Percentiles rank a stretch among this genome's conserved stretches.
phyloP scores from a whole-genome alignment of 1,140 invertebrate species.

The Procambarus clarkii region DNA sequence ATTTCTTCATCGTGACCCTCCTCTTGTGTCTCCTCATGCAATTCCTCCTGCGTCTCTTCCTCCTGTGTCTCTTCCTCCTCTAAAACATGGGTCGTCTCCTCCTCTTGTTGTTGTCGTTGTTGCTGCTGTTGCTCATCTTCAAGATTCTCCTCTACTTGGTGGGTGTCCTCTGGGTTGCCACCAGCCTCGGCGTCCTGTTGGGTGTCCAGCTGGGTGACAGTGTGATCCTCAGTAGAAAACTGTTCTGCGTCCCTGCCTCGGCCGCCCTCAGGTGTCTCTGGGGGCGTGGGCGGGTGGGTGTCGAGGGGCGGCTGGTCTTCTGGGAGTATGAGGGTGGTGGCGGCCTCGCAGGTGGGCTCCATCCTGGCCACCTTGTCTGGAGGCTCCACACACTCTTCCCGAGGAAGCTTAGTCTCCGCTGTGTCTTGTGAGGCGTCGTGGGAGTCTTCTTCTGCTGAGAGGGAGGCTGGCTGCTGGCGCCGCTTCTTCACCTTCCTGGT shows the following conservation, averaged over 20 bases:
- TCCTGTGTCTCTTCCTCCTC: conserved; percentile 40
- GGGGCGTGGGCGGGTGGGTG: conserved; percentile 68
- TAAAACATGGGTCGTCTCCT: not conserved
- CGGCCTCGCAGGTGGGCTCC: conserved; percentile 16
- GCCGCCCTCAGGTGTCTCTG: conserved; percentile 68
- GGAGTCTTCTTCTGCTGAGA: conserved; percentile 20
- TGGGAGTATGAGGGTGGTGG: conserved; percentile 39
- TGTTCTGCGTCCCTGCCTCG: conserved; percentile 51
- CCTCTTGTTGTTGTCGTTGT: not conserved
- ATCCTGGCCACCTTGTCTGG: conserved; percentile 62
- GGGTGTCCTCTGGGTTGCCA: not conserved
- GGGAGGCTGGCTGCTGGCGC: conserved; percentile 20
- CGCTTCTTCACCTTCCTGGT: conserved; percentile 73
- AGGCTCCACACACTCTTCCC: conserved; percentile 62
- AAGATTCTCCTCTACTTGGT: conserved; percentile 1
- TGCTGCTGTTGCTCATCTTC: not conserved
- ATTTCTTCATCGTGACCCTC: not conserved
- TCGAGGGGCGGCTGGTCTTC: conserved; percentile 64
- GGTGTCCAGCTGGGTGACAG: conserved; percentile 7
- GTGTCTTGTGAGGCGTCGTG: not conserved
- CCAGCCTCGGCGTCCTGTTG: conserved; percentile 21
- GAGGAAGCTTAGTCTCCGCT: not conserved
- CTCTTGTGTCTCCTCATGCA: conserved; percentile 14
- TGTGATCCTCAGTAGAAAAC: conserved; percentile 26
- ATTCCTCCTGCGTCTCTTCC: conserved; percentile 13